phyloP scores from a whole-genome alignment of 2,113 vertebrate species.

The Pteruthius melanotis region DNA sequence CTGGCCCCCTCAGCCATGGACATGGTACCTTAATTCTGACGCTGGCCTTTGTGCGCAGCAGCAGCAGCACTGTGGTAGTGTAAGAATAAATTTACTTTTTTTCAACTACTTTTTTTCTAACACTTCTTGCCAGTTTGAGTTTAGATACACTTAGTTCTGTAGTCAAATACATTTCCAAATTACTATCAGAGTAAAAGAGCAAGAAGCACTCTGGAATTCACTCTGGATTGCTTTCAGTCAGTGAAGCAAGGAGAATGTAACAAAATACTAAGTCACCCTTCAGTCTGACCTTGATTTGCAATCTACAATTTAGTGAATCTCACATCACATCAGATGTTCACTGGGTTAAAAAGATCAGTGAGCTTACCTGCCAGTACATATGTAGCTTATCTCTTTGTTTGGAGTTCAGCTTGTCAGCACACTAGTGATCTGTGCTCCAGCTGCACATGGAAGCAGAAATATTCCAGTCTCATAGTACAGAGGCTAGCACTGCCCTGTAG shows the following conservation, averaged over 20 bases:
- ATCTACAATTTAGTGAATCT: constrained; percentile 29
- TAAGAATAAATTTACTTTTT: neutral
- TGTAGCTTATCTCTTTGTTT: constrained; percentile 33
- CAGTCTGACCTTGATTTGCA: constrained; percentile 50
- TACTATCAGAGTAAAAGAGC: neutral
- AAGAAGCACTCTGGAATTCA: neutral
- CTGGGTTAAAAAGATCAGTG: constrained; percentile 59
- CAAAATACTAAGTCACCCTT: constrained; percentile 10
- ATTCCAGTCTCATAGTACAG: neutral
- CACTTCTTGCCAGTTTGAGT: neutral
- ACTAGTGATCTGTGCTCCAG: constrained; percentile 24
- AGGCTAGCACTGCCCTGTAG: neutral
- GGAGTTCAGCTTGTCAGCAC: constrained; percentile 46
- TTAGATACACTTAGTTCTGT: neutral
- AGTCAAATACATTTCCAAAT: neutral
- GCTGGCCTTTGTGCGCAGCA: neutral
- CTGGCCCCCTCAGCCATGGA: neutral
- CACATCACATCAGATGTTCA: constrained; percentile 42
- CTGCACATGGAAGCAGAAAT: constrained; percentile 15
- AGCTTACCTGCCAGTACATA: constrained; percentile 44
- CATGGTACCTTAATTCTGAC: neutral
- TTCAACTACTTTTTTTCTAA: neutral
- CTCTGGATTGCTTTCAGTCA: neutral
- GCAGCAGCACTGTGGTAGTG: fast-evolving
- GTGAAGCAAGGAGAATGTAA: neutral